phyloP scores from a whole-genome alignment of 2,888 invertebrate species.

The Aleiodes leptofemur region DNA sequence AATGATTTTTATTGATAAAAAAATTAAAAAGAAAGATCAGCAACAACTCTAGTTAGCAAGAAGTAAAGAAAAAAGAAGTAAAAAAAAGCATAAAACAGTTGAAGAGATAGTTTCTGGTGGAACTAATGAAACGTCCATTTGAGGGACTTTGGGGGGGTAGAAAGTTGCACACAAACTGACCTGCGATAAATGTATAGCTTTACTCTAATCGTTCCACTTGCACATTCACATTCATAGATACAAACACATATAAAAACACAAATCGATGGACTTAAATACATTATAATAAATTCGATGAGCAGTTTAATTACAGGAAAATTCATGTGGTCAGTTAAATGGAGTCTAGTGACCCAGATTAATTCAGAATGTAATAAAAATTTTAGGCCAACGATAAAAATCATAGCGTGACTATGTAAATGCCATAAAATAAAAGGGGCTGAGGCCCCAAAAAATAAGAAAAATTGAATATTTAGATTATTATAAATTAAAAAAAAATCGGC shows the following conservation, averaged over 20 bases:
- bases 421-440: conserved; percentile 35
- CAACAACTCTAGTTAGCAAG: too few species aligned
- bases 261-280: background rate
- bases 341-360: background rate
- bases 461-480: background rate
- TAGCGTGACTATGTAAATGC: conserved; percentile 47
- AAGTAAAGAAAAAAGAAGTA: too few species aligned
- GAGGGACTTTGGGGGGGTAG: background rate
- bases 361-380: conserved; percentile 12
- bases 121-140: conserved; percentile 52
- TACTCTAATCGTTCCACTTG: conserved; percentile 16
- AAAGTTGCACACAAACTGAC: too few species aligned
- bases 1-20: background rate
- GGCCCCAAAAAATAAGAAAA: conserved; percentile 32
- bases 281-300: conserved; percentile 33
- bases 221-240: background rate
- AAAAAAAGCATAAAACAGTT: too few species aligned
- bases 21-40: background rate
- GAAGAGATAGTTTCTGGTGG: conserved; percentile 12
- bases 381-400: conserved; percentile 21
- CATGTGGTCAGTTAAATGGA: conserved; percentile 35
- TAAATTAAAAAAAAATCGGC: conserved; percentile 5
- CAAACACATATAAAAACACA: too few species aligned
- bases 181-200: background rate
- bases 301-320: conserved; percentile 21